phyloP scores from a whole-genome alignment of 1,140 invertebrate genomes.

The Eufriesea mexicana region DNA sequence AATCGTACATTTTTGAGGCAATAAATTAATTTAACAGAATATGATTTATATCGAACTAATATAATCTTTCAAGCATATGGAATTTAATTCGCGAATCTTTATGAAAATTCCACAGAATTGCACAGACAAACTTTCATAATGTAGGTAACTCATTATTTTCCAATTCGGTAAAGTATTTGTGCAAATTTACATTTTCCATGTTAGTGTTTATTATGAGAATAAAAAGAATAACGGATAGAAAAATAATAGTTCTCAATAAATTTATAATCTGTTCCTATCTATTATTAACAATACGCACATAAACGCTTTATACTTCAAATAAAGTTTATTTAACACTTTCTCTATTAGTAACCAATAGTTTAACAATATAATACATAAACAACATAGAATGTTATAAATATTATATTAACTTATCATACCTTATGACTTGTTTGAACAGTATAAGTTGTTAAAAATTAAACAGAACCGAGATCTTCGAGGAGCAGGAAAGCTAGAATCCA shows the following conservation, averaged over 20 bases:
- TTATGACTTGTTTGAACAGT: conserved; percentile 42
- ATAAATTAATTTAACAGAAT: not conserved
- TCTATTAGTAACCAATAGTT: not conserved
- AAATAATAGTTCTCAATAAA: too few relatives aligned
- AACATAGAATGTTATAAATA: not conserved
- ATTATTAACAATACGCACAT: not conserved
- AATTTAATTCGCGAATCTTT: conserved; percentile 50
- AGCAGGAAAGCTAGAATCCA: conserved; percentile 56
- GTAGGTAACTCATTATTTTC: conserved; percentile 63
- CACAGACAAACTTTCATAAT: conserved; percentile 12
- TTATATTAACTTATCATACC: conserved; percentile 2
- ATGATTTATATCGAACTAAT: not conserved
- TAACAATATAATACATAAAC: not conserved
- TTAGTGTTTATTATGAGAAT: conserved; percentile 36
- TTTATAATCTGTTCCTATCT: not conserved
- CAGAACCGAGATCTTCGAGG: conserved; percentile 20
- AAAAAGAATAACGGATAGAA: not conserved
- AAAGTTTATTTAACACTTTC: not conserved
- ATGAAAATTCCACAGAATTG: conserved; percentile 30
- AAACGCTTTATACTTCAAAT: not conserved
- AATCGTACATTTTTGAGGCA: not conserved
- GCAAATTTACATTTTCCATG: conserved; percentile 61
- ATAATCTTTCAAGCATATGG: not conserved
- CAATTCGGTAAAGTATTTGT: conserved; percentile 56
- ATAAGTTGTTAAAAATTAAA: conserved; percentile 59